Conservation (phyloP, 2,113 vertebrate species). For the Ceyx margarethae region DNA sequence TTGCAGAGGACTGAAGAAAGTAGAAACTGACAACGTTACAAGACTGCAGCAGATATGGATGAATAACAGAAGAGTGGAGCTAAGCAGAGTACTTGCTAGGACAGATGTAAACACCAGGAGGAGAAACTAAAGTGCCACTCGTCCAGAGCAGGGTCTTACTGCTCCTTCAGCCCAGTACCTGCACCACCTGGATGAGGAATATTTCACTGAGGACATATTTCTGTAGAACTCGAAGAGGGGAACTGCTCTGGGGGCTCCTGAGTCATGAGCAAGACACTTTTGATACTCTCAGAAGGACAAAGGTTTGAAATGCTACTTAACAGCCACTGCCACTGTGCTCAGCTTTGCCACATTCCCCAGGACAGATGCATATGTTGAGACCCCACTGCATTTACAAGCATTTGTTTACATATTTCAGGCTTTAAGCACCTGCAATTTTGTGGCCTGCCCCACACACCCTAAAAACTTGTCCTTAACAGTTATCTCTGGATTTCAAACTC, state of each 20-base stretch:
- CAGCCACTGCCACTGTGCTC: neutral
- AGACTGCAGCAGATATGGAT: neutral
- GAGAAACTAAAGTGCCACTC: neutral
- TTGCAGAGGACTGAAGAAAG: neutral
- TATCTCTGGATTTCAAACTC: conserved; percentile 72
- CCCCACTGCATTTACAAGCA: neutral
- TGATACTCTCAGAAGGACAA: neutral
- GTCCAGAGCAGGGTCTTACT: neutral
- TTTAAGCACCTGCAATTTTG: conserved; percentile 63
- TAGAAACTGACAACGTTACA: neutral
- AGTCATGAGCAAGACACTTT: neutral
- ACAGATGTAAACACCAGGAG: neutral
- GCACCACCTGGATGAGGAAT: neutral
- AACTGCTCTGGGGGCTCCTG: neutral
- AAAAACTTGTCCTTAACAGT: conserved; percentile 63
- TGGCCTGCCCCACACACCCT: conserved; percentile 54
- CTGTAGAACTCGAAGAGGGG: neutral
- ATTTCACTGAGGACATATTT: neutral
- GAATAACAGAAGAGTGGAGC: neutral
- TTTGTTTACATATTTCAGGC: conserved; percentile 52
- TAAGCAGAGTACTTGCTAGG: neutral
- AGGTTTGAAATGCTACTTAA: neutral
- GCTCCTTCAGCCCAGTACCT: neutral
- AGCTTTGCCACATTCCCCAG: neutral
- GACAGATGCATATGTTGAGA: neutral